These are phyloP conservation scores for Drosophila paracracens DNA, from an alignment of 2,888 invertebrate genomes.

Conservation along the genomic window DNA sequence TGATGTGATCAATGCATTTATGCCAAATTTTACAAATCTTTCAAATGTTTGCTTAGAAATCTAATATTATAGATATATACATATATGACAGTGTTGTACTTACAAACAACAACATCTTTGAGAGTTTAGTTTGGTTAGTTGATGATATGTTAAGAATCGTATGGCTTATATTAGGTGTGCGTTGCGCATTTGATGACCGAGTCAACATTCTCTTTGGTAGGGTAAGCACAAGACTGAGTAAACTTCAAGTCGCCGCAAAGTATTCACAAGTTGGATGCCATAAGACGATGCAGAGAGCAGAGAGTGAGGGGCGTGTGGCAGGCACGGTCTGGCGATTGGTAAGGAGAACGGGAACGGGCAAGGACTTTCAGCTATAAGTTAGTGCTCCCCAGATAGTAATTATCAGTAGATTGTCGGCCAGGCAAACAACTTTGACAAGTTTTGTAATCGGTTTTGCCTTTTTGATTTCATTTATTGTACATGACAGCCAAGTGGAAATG, in stretches of 20 bases:
- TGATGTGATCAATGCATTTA: neutral
- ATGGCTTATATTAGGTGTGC: neutral
- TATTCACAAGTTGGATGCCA: conserved; percentile 43
- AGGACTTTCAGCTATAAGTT: conserved; percentile 62
- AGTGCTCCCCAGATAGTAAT: conserved; percentile 80
- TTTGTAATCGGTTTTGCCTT: conserved; percentile 76
- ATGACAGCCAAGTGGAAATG: conserved; percentile 55
- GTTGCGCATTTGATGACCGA: neutral
- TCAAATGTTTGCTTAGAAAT: neutral
- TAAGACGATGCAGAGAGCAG: neutral
- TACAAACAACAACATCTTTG: neutral
- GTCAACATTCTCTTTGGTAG: neutral
- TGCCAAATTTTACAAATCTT: neutral
- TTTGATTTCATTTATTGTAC: conserved; percentile 77
- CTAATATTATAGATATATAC: neutral
- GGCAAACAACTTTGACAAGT: conserved; percentile 73
- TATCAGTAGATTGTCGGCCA: conserved; percentile 76
- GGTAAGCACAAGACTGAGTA: conserved; percentile 29
- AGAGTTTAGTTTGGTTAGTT: neutral
- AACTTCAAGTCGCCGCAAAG: conserved; percentile 49
- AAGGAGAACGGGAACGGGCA: neutral
- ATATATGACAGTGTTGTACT: too few species aligned
- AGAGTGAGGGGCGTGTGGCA: neutral
- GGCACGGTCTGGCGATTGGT: neutral
- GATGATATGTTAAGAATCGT: neutral